Evolutionary conservation across 2,888 invertebrate genomes (phyloP), one percentile per base, ranked within the genome.

Genomic region (Eupithecia dodoneata): DNA sequence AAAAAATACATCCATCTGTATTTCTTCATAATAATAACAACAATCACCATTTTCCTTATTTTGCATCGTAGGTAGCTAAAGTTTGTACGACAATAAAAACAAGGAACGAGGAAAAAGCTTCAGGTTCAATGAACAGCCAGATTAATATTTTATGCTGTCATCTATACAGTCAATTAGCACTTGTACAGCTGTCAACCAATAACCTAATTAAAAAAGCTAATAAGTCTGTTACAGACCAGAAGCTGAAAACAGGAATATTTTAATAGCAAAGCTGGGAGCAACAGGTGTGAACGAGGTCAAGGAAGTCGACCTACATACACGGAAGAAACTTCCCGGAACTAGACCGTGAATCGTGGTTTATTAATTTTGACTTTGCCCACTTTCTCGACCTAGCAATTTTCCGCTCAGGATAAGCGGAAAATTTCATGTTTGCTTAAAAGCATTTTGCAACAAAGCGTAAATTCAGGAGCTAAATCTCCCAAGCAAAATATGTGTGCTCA

Each of bases 211-310:
- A 71, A 71, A 42, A 45, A 65, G 59, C 42, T 66, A 55, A 47
- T 52, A 71, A 66, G 59, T 67, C 49, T 70, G 12, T n/a, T n/a
- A 4, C 75, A 72, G 45, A 41, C 45, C 69, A 10, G 73, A 74
- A 74, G 65, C 76, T 76, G 52, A 65, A 76, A 73, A 71, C 66
- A 66, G 45, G 71, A 70, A 78, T 72, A 76, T 69, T 76, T 74
- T 52, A 72, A 76, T 73, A 73, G 72, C 66, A 76, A 70, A 74
- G 74, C 69, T 72, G 41, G 69, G 42, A 78, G 82, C 82, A 81
- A 83, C 82, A 83, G 81, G 82, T 83, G 76, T 44, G 67, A 81
- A 81, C 72, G 75, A 59, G 82, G 82, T 81, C 82, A 83, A 81
- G 82, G 82, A 76, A 81, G 76, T 12, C 71, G 69, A 75, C 78